Evolutionary conservation across 2,113 vertebrate genomes (phyloP), one percentile per base, ranked within the genome.

Genomic region (Leucosticte australis): DNA sequence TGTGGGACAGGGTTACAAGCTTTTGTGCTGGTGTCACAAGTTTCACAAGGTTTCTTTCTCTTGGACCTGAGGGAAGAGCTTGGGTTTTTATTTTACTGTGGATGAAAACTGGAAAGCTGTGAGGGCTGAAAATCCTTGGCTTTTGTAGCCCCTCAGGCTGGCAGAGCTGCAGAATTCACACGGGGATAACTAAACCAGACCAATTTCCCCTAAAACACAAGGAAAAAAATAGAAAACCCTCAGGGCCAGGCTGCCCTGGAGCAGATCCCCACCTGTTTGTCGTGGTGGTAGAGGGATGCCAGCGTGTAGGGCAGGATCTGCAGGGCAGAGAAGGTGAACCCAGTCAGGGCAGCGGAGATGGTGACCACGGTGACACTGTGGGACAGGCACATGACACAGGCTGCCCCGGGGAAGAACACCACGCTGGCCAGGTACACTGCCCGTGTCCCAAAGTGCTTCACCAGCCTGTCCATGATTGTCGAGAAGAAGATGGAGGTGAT

Each of bases 261-360:
- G 80, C 42, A 42, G 57, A 27, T 2, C 56, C 70, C 47, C 50
- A 99, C 98, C 98, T 98, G 98, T 59, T 98, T 98, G 64, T 99
- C 98, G 0, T 98, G 98, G 83, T 99, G 99, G 83, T 99, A 99
- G 33, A 99, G 98, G 1, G 98, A 98, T 7, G 98, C 98, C 56
- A 99, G 97, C 0, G 98, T 99, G 95, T 99, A 99, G 0, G 99
- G 99, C 94, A 99, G 96, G 88, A 99, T 98, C 97, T 99, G 98
- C 60, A 99, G 97, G 6, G 98, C 97, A 2, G 98, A 98, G 97
- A 98, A 98, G 83, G 98, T 98, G 96, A 98, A 98, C 3, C 98
- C 98, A 0, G 98, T 99, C 49, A 98, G 95, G 35, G 98, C 98
- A 0, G 98, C 98, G 0, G 98, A 98, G 94, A 95, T 67, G 8